phyloP scores from a whole-genome alignment of 2,888 invertebrate genomes.

The Rhagonycha lutea region DNA sequence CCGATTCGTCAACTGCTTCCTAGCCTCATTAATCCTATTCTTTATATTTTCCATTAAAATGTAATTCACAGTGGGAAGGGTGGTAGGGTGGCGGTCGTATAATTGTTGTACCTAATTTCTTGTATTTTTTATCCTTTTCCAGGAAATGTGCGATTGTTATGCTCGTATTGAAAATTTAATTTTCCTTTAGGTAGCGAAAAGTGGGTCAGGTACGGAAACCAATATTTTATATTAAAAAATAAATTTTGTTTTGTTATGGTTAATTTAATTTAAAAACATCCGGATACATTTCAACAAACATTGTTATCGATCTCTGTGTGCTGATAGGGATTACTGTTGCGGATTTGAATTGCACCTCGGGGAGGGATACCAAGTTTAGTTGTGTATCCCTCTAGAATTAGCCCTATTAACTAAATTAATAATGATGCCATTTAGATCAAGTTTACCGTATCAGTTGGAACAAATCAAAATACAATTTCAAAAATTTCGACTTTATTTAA shows the following conservation, averaged over 20 bases:
- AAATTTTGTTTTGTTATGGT: not conserved
- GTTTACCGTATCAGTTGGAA: not conserved
- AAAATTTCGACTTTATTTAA: not conserved
- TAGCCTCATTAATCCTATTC: too few relatives aligned
- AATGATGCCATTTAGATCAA: slow-evolving; percentile 1
- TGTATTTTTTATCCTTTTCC: too few relatives aligned
- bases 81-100: too few relatives aligned
- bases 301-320: not conserved
- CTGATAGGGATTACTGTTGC: slow-evolving; percentile 1
- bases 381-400: not conserved
- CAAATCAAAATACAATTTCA: not conserved
- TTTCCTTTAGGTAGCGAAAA: too few relatives aligned
- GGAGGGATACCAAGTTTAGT: not conserved
- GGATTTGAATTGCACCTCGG: slow-evolving; percentile 1
- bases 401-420: slow-evolving; percentile 5
- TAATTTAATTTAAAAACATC: not conserved
- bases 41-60: too few relatives aligned
- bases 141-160: not conserved
- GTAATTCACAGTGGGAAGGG: too few relatives aligned
- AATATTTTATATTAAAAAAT: not conserved
- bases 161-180: not conserved
- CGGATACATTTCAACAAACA: not conserved
- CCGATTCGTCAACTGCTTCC: too few relatives aligned
- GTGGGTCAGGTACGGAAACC: too few relatives aligned
- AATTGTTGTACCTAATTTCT: too few relatives aligned